phyloP scores from a whole-genome alignment of 2,797 vertebrate genomes.

The Lagorchestes hirsutus region DNA sequence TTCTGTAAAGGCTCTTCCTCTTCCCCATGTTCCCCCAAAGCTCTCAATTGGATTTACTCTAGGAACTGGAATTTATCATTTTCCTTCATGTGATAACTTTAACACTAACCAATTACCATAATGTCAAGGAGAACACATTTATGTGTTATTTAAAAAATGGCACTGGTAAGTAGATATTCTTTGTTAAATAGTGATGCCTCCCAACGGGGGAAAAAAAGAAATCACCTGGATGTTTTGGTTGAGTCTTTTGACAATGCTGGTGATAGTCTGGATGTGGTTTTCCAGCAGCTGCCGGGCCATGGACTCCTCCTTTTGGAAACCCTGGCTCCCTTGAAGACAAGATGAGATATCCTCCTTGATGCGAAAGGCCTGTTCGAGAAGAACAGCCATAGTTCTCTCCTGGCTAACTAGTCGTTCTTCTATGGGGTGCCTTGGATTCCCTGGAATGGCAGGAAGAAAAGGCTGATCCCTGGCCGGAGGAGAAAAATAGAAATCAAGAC shows the following conservation, averaged over 20 bases:
- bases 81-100: constrained; percentile 26
- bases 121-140: constrained; percentile 36
- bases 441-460: constrained; percentile 69
- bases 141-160: constrained; percentile 27
- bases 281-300: constrained; percentile 88
- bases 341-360: constrained; percentile 89
- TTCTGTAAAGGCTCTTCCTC: not conserved
- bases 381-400: constrained; percentile 85
- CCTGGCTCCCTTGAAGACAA: constrained; percentile 83
- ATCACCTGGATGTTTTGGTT: constrained; percentile 89
- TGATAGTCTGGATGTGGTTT: constrained; percentile 89
- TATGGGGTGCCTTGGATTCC: constrained; percentile 75
- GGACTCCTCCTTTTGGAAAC: constrained; percentile 82
- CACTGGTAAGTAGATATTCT: not conserved
- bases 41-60: not conserved
- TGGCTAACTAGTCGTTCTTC: constrained; percentile 84
- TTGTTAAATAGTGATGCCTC: not conserved
- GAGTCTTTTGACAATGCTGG: constrained; percentile 89
- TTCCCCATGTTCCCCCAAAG: not conserved
- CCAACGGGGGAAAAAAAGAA: not conserved
- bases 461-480: constrained; percentile 66
- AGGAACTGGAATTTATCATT: not conserved
- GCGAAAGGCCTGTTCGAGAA: constrained; percentile 89
- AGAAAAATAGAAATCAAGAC: not conserved
- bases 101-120: constrained; percentile 28